Evolutionary conservation across 2,113 vertebrate species (phyloP).

Genomic region (Passer domesticus): DNA sequence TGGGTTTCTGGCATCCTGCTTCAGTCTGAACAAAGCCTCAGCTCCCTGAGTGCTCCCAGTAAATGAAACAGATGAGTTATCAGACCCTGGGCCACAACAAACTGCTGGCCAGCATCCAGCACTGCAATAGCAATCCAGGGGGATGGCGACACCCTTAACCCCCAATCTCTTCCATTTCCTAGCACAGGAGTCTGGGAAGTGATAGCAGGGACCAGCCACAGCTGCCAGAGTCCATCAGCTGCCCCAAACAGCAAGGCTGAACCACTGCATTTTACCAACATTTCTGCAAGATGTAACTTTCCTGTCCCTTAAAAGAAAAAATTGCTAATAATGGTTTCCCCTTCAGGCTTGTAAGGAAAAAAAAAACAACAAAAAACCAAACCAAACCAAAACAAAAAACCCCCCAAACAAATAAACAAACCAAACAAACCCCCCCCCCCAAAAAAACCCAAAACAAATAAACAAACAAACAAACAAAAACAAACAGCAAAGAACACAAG

Average conservation of each 20-base stretch:
- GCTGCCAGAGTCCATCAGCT: not conserved
- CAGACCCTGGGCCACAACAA: not conserved
- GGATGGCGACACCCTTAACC: accelerated
- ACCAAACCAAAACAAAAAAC: no score
- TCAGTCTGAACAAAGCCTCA: not conserved
- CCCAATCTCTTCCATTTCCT: not conserved
- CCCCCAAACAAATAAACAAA: no score
- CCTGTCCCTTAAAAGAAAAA: not conserved
- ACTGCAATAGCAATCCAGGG: not conserved
- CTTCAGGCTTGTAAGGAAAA: not conserved
- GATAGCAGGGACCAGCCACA: not conserved
- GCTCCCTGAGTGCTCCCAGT: not conserved
- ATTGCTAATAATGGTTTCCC: not conserved
- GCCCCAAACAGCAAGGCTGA: not conserved
- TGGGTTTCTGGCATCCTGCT: not conserved
- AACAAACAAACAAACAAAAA: no score
- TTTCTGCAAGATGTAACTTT: not conserved
- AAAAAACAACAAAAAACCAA: no score
- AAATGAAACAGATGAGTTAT: not conserved
- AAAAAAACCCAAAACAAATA: not conserved
- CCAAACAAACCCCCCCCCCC: no score
- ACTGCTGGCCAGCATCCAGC: not conserved
- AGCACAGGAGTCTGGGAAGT: not conserved
- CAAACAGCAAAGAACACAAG: not conserved
- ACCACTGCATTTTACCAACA: not conserved